These are phyloP conservation scores for Notospermus geniculatus DNA, from an alignment of 1,140 invertebrate genomes.

Conservation along the genomic window DNA sequence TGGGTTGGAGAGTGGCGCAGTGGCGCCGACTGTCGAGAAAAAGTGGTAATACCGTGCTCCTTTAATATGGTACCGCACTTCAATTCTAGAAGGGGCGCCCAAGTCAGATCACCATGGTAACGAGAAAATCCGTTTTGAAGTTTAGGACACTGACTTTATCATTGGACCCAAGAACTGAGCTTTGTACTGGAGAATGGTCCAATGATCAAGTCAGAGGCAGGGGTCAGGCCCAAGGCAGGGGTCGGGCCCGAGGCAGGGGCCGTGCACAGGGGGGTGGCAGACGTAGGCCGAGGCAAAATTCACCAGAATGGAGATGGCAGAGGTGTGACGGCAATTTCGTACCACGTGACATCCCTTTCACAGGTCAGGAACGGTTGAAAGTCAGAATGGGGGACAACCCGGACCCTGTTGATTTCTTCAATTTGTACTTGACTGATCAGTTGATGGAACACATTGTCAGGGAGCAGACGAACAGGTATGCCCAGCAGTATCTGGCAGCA, in stretches of 20 bases:
- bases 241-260: neutral
- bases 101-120: no score
- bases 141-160: no score
- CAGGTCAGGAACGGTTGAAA: neutral
- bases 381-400: neutral
- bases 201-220: no score
- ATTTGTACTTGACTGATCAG: neutral
- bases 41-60: no score
- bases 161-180: no score
- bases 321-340: neutral
- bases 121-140: no score
- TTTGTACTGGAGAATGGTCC: no score
- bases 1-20: no score
- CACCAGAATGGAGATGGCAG: slow-evolving; percentile 2
- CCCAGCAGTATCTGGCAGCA: neutral
- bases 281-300: neutral
- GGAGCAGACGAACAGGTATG: slow-evolving; percentile 7
- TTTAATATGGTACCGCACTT: no score
- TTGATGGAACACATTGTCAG: neutral
- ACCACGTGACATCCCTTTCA: neutral
- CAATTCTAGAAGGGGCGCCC: no score
- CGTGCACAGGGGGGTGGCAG: neutral
- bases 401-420: neutral
- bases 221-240: neutral
- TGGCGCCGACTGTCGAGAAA: no score